Evolutionary conservation across 37 sponge, comb jelly and placozoan species (phyloP).

Genomic region (Ephydatia muelleri): DNA sequence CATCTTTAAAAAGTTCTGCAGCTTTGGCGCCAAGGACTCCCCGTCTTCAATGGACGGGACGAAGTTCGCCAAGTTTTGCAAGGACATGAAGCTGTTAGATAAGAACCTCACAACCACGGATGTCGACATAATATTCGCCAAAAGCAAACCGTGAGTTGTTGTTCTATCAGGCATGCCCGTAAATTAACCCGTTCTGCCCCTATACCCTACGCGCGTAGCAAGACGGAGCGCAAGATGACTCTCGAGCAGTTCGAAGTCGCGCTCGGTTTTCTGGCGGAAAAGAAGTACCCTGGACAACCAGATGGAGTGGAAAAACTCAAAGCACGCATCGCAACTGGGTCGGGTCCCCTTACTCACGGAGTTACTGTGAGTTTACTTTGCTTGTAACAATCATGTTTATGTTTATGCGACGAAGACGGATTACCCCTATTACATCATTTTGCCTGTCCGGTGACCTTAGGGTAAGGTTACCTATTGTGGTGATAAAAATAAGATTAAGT

Average conservation of each 20-base stretch:
- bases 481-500: neutral
- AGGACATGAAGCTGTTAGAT: slow-evolving; percentile 76
- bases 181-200: too few species aligned
- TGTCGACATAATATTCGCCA: slow-evolving; percentile 86
- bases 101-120: slow-evolving; percentile 86
- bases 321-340: slow-evolving; percentile 5
- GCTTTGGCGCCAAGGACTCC: slow-evolving; percentile 56
- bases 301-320: slow-evolving; percentile 42
- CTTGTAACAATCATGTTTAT: neutral
- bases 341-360: slow-evolving; percentile 56
- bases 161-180: neutral
- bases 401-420: neutral
- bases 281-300: slow-evolving; percentile 74
- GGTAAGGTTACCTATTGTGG: too few species aligned
- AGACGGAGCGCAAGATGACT: slow-evolving; percentile 83
- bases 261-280: slow-evolving; percentile 62
- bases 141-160: slow-evolving; percentile 61
- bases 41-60: slow-evolving; percentile 72
- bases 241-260: slow-evolving; percentile 76
- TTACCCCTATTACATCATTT: too few species aligned
- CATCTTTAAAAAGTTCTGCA: slow-evolving; percentile 59
- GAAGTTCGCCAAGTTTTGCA: slow-evolving; percentile 85
- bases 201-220: slow-evolving; percentile 62
- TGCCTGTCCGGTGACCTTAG: too few species aligned
- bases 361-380: slow-evolving; percentile 61